phyloP scores from a whole-genome alignment of 2,113 vertebrate genomes.

The Aplodontia rufa region DNA sequence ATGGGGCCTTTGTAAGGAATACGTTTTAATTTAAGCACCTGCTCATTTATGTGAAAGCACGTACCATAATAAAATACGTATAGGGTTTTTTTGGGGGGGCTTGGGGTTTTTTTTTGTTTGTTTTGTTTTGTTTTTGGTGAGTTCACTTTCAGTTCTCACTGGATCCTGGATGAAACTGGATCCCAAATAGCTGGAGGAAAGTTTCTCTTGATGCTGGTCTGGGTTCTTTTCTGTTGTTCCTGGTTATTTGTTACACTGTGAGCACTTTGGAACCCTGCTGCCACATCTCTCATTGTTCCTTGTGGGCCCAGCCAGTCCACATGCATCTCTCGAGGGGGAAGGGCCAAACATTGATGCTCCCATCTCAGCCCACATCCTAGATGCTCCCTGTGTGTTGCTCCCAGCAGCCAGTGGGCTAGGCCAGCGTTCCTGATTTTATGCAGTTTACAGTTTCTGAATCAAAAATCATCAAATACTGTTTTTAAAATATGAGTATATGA shows the following conservation, averaged over 20 bases:
- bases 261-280: background rate
- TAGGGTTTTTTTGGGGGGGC: background rate
- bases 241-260: background rate
- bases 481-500: background rate
- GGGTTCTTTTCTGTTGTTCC: background rate
- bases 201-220: background rate
- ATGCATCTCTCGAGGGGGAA: background rate
- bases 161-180: background rate
- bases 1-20: background rate
- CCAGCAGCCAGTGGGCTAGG: background rate
- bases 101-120: no score
- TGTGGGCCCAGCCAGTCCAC: background rate
- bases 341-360: background rate
- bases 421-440: background rate
- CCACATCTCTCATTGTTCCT: background rate
- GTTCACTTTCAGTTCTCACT: background rate
- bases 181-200: background rate
- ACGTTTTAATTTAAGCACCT: background rate
- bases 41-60: background rate
- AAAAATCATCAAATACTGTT: slow-evolving; percentile 17
- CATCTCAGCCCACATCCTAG: background rate
- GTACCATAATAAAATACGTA: background rate
- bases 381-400: background rate
- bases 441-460: slow-evolving; percentile 33
- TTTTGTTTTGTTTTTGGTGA: no score